A percentile compares a stretch with the other conserved stretches of the same genome.
Conservation (phyloP, 2,888 invertebrate species). For the Portevinia maculata region DNA sequence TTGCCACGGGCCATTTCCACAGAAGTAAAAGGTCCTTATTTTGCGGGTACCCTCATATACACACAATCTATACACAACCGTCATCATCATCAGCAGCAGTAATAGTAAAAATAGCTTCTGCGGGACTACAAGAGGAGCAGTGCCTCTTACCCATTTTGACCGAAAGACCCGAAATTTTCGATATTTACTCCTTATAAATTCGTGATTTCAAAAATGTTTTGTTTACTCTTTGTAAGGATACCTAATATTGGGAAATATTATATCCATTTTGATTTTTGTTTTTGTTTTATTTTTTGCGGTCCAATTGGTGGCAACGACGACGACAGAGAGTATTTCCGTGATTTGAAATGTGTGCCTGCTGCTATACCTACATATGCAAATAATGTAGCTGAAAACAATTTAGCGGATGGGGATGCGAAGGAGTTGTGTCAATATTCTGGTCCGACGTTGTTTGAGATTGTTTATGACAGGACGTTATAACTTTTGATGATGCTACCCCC, state of each 20-base stretch:
- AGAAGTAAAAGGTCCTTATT: constrained; percentile 62
- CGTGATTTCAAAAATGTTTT: constrained; percentile 72
- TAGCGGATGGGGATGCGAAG: constrained; percentile 14
- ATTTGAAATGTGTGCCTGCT: constrained; percentile 33
- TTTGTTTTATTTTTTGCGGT: constrained; percentile 48
- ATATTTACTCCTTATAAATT: constrained; percentile 72
- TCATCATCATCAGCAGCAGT: constrained; percentile 32
- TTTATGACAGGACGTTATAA: constrained; percentile 71
- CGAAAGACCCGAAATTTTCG: constrained; percentile 61
- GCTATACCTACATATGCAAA: constrained; percentile 35
- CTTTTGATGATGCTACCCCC: constrained; percentile 51
- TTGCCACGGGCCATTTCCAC: constrained; percentile 59
- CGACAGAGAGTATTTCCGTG: constrained; percentile 39
- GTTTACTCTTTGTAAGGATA: constrained; percentile 67
- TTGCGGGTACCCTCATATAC: constrained; percentile 53
- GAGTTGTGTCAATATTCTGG: constrained; percentile 42
- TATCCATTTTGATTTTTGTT: constrained; percentile 39
- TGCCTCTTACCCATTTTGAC: constrained; percentile 1
- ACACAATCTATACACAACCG: constrained; percentile 50
- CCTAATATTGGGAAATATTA: constrained; percentile 72
- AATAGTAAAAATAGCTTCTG: constrained; percentile 13
- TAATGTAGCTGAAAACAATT: constrained; percentile 37
- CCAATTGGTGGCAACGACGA: constrained; percentile 46
- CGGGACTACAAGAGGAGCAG: constrained; percentile 21
- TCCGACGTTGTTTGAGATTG: constrained; percentile 62